Evolutionary conservation across 2,888 invertebrate species (phyloP), one percentile per base, ranked within the genome.

Genomic region (Scrobipalpa costella): DNA sequence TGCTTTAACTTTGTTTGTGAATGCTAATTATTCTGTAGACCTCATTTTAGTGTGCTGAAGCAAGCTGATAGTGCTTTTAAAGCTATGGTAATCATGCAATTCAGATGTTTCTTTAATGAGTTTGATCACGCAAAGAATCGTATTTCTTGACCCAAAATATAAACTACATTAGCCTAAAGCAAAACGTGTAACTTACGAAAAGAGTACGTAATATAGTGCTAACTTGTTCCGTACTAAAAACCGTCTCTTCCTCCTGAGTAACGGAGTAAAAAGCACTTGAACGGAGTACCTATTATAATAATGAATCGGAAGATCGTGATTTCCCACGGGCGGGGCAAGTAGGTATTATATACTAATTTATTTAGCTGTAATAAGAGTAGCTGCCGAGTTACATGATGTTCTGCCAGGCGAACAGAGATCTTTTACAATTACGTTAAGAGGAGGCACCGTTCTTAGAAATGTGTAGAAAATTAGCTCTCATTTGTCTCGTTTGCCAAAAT

Each of bases 321-420:
- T 65, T 65, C 65, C 63, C 65, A 65, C 65, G 57, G 60, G 64
- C 61, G 64, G 38, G 50, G 59, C 62, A 64, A 61, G 52, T 52
- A 62, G 19, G 64, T 64, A 64, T 64, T 64, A 64, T 62, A 62
- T 62, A 62, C 40, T 62, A 59, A 64, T 64, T 64, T 62, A 55
- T 64, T 64, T 61, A 60, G 63, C 34, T 47, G 21, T 50, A 50
- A 17, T 50, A 50, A 17, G 58, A 58, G 58, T 58, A 60, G 59
- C 44, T 60, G 47, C 47, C 27, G 47, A 47, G 59, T 60, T 60
- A 60, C 59, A 60, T 60, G 47, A 60, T 47, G 17, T 33, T 60
- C 59, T 47, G 47, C 33, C 59, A 47, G 19, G 59, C 17, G 47
- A 47, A 47, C 33, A 44, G 59, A 44, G 8, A 47, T 47, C 59